phyloP scores from a whole-genome alignment of 1,140 invertebrate species.

The Conus ventricosus region DNA sequence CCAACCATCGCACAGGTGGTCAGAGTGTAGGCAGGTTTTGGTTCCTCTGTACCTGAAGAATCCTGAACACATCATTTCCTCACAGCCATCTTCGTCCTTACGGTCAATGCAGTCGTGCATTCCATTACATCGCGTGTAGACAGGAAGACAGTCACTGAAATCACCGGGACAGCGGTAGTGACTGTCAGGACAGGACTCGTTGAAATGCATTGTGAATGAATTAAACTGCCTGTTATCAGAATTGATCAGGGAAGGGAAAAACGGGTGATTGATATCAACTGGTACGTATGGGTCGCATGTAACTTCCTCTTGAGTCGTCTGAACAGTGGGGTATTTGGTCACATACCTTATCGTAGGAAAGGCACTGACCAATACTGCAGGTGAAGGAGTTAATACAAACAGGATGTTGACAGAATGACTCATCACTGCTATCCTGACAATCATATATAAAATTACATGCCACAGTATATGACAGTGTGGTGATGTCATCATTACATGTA shows the following conservation, averaged over 20 bases:
- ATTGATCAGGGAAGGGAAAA: constrained; percentile 14
- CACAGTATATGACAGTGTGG: not conserved
- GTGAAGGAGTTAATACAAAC: constrained; percentile 1
- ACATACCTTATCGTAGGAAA: not conserved
- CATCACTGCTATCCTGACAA: not conserved
- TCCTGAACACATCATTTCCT: not conserved
- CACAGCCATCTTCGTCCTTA: not conserved
- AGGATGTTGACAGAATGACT: not conserved
- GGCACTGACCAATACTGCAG: not conserved
- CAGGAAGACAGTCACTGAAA: not conserved
- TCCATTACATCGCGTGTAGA: not conserved
- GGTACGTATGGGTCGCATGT: constrained; percentile 28
- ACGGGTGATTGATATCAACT: not conserved
- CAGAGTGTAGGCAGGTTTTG: not conserved
- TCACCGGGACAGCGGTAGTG: not conserved
- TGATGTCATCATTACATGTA: not conserved
- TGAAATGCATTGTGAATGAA: not conserved
- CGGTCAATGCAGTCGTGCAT: not conserved
- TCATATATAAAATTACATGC: not conserved
- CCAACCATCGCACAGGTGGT: constrained; percentile 25
- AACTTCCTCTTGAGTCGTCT: not conserved
- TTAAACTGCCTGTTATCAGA: not conserved
- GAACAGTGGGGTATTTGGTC: not conserved
- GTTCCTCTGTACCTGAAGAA: not conserved
- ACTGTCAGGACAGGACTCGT: not conserved